Percentiles rank a stretch among this genome's conserved stretches.
Evolutionary conservation across 1,140 invertebrate genomes (phyloP).

Genomic region (Nephila pilipes): DNA sequence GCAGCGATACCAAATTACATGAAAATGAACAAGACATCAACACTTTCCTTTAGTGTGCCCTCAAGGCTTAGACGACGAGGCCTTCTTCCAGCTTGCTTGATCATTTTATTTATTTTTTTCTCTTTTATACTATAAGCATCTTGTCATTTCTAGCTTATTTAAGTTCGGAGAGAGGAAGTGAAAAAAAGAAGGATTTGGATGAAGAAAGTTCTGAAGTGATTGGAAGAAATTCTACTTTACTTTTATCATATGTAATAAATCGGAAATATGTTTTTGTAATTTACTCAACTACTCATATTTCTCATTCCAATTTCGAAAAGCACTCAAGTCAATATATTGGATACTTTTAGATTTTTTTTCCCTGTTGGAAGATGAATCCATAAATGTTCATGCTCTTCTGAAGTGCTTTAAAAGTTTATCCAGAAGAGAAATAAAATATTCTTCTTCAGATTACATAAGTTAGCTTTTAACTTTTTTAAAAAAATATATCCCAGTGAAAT

Average conservation of each 20-base stretch:
- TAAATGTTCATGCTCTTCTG: neutral
- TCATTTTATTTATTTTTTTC: neutral
- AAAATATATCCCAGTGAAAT: neutral
- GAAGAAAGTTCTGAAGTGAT: neutral
- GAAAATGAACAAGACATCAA: conserved; percentile 35
- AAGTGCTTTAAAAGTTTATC: neutral
- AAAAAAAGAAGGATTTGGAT: neutral
- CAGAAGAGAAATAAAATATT: neutral
- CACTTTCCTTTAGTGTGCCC: conserved; percentile 34
- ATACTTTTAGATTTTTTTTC: neutral
- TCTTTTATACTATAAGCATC: neutral
- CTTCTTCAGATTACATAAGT: neutral
- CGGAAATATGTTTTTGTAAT: neutral
- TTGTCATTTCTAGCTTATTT: neutral
- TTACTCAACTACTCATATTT: neutral
- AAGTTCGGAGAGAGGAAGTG: neutral
- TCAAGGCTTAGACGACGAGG: neutral
- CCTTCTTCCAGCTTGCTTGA: neutral
- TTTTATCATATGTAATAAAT: neutral
- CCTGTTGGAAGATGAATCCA: neutral
- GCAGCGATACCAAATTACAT: neutral
- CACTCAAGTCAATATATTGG: neutral
- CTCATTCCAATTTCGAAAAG: neutral
- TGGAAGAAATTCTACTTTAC: neutral
- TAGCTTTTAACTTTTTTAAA: neutral